These are phyloP conservation scores for Helicorthomorpha holstii DNA, from an alignment of 1,140 invertebrate genomes.

Conservation along the genomic window DNA sequence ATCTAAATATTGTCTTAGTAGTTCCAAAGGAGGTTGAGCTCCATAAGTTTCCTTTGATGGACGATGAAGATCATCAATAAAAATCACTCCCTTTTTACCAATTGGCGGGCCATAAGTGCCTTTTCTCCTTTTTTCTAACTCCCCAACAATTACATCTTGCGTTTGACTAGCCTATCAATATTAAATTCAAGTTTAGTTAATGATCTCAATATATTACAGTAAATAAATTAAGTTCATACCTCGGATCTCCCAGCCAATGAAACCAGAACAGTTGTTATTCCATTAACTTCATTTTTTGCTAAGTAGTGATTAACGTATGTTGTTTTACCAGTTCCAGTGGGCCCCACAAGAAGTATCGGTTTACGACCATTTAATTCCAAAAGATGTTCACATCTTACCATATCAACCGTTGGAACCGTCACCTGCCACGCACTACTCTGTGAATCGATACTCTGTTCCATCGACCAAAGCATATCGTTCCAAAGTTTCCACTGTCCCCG, in stretches of 20 bases:
- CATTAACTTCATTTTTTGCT: conserved; percentile 55
- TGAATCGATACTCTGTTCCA: conserved; percentile 50
- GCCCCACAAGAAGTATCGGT: conserved; percentile 63
- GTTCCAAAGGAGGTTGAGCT: conserved; percentile 74
- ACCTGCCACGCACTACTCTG: conserved; percentile 48
- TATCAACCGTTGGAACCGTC: conserved; percentile 69
- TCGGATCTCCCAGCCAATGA: conserved; percentile 79
- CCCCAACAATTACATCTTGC: conserved; percentile 65
- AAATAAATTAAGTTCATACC: conserved; percentile 43
- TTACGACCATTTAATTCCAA: conserved; percentile 28
- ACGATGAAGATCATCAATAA: conserved; percentile 89
- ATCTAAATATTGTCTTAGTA: conserved; percentile 74
- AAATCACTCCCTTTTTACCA: conserved; percentile 55
- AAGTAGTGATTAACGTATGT: conserved; percentile 73
- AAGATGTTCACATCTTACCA: conserved; percentile 33
- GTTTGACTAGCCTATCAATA: background rate
- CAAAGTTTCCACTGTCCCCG: conserved; percentile 30
- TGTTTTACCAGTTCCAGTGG: conserved; percentile 84
- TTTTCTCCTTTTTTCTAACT: conserved; percentile 61
- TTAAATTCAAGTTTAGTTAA: background rate
- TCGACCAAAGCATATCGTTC: conserved; percentile 26
- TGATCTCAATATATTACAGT: background rate
- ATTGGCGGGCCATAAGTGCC: conserved; percentile 62
- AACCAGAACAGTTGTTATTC: conserved; percentile 56
- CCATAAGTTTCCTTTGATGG: conserved; percentile 70